phyloP scores from a whole-genome alignment of 1,140 invertebrate genomes.

The Conus betulinus region DNA sequence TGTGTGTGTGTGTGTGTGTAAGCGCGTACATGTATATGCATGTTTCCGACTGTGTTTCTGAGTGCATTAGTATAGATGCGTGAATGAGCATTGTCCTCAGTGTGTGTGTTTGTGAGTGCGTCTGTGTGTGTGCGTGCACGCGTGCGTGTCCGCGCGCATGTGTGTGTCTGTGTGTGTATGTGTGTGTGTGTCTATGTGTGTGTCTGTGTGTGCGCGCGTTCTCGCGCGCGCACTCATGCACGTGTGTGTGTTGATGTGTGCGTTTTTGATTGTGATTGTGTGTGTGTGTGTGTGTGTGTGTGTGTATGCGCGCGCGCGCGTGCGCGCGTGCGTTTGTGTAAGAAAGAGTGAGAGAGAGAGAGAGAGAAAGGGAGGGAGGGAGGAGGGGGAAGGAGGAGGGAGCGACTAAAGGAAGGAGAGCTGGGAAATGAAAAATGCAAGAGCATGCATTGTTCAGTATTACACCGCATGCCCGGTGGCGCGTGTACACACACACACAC shows the following conservation, averaged over 20 bases:
- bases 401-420: not conserved
- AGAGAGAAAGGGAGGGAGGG: conserved; percentile 11
- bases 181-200: conserved; percentile 10
- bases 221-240: not conserved
- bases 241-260: too few species aligned
- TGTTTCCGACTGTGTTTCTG: too few species aligned
- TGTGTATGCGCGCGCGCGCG: not conserved
- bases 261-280: not conserved
- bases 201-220: conserved; percentile 12
- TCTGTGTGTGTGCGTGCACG: too few species aligned
- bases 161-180: not conserved
- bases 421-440: not conserved
- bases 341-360: conserved; percentile 23
- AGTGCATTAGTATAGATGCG: too few species aligned
- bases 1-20: too few species aligned
- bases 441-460: too few species aligned
- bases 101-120: too few species aligned
- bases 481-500: too few species aligned
- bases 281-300: conserved; percentile 14
- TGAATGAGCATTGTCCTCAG: too few species aligned
- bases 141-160: not conserved
- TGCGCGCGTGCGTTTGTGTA: too few species aligned
- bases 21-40: too few species aligned
- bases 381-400: not conserved
- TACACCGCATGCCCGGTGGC: too few species aligned